Conservation (phyloP, 2,113 vertebrate species). For the Sporophila hypoxantha region DNA sequence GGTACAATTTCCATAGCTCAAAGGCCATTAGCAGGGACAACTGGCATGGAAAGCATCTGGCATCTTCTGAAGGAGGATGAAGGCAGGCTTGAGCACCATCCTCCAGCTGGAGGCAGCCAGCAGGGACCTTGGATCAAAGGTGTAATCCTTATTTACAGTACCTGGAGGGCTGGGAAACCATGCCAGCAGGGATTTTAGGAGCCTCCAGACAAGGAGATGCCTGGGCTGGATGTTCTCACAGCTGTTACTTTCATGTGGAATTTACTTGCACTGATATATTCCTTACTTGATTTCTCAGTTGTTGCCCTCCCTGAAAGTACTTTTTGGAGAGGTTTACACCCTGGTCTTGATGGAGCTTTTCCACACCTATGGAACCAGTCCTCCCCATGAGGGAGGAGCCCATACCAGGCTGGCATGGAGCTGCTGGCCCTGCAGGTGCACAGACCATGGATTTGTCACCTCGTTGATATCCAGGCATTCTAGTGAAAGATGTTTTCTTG, state of each 20-base stretch:
- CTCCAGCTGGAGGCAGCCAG: background rate
- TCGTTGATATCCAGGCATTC: background rate
- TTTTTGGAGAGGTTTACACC: background rate
- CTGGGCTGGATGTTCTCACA: background rate
- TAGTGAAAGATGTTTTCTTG: background rate
- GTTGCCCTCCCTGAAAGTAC: background rate
- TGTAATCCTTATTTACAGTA: background rate
- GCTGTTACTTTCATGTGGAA: background rate
- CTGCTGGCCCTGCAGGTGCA: accelerated
- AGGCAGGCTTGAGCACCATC: accelerated
- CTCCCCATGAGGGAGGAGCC: background rate
- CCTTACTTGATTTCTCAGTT: background rate
- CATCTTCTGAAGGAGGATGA: background rate
- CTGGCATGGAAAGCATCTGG: accelerated
- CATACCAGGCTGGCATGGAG: background rate
- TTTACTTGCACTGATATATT: background rate
- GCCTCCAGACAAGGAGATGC: background rate
- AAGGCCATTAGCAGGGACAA: background rate
- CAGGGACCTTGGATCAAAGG: background rate
- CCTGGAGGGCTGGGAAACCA: background rate
- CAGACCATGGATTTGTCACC: background rate
- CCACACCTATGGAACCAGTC: accelerated
- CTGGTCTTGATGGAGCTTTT: background rate
- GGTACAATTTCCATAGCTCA: background rate
- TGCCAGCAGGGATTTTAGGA: background rate